Base-by-base conservation (phyloP, 2,888 invertebrate genomes). In the Caenorhabditis afra region DNA sequence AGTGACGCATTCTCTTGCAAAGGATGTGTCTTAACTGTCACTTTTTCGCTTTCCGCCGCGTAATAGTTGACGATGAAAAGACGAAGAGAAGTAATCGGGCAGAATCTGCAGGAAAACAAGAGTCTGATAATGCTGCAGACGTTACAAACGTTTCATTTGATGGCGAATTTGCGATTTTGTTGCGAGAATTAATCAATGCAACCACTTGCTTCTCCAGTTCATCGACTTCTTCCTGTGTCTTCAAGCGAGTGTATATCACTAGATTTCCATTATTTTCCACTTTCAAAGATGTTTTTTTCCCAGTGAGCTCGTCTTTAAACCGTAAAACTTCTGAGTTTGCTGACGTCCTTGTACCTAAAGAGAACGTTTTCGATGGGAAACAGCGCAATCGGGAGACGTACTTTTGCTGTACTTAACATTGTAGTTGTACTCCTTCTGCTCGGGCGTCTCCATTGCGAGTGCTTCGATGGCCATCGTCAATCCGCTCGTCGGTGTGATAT, bases 31-130 rank as follows among this genome's bases (percentile, higher is more conserved):
- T 47, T 59, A 16, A 81, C 73, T 11, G 29, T 41, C 41, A 70
- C 65, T 11, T 58, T 49, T 2, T 73, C 74, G 16, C 52, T 29
- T 7, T 29, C 77, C 1, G 29, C 11, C 11, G 66, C 44, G 22
- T 77, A 78, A 11, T 57, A 66, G 45, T 81, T 81, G 14, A 81
- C 65, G 29, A 81, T 66, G 58, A 70, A 81, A 0, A 76, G 16
- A 1, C 66, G 64, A n/a, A 81, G 55, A 29, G 49, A 41, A 1
- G 67, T 61, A 41, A 80, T 76, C 45, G 65, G 45, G 20, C 58
- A 70, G 22, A 70, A 77, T 22, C 77, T 77, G 37, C 29, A n/a
- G n/a, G n/a, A n/a, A n/a, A n/a, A n/a, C n/a, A n/a, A n/a, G n/a
- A n/a, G n/a, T n/a, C n/a, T n/a, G n/a, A n/a, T 14, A 10, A 35